Base-by-base conservation (phyloP, 2,888 invertebrate species). In the Caenorhabditis virilis region DNA sequence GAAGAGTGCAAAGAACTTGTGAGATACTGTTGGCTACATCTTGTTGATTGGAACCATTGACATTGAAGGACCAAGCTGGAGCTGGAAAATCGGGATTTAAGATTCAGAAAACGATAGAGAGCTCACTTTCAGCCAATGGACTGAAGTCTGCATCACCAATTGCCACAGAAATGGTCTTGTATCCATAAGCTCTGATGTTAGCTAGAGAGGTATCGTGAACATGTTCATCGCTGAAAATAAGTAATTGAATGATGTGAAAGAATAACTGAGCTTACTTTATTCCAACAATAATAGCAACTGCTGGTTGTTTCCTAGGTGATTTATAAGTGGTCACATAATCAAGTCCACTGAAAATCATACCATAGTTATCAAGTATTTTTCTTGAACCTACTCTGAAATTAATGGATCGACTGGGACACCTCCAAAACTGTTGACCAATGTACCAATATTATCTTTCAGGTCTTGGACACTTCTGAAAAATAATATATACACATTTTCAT, bases 271-370 rank as follows among this genome's bases (percentile, higher is more conserved):
- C 48, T 60, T 20, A 60, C 60, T 51, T 26, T 13, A 47, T 47
- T n/a, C 61, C 61, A n/a, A 62, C 52, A 2, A 56, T 56, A 13
- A 62, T 52, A 41, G 56, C 18, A 22, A 35, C 51, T 56, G 1
- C 39, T 51, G 0, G 36, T 18, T 1, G 42, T 2, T 18, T 47
- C 56, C 46, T 50, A 2, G 56, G 55, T 20, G 47, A 25, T n/a
- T 56, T 45, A n/a, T 62, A 50, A 25, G 46, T 47, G 13, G 23
- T 16, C 47, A 62, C 56, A 26, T 47, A 62, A 22, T 62, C 56
- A 11, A 55, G 50, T 11, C 46, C 61, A 46, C 55, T 51, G 46
- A 35, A 48, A 48, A 9, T n/a, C n/a, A n/a, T n/a, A n/a, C n/a
- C n/a, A n/a, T n/a, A n/a, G n/a, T n/a, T n/a, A n/a, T n/a, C n/a